phyloP scores from a whole-genome alignment of 1,140 invertebrate species.

The Cydia amplana region DNA sequence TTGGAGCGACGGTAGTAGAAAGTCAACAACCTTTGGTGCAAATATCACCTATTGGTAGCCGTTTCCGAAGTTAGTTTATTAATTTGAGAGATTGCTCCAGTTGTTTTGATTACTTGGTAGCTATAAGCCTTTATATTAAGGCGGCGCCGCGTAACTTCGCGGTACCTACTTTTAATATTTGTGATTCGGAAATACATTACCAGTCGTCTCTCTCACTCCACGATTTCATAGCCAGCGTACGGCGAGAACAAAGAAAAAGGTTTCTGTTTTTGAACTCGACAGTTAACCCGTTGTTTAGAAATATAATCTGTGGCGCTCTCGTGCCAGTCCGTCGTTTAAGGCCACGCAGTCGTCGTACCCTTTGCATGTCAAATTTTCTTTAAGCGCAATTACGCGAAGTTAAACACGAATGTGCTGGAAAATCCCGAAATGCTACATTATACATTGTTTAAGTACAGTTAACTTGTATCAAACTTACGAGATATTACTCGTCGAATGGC shows the following conservation, averaged over 20 bases:
- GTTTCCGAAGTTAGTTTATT: constrained; percentile 11
- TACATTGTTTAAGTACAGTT: neutral
- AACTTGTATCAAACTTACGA: neutral
- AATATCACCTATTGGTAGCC: constrained; percentile 3
- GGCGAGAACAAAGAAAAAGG: too few species aligned
- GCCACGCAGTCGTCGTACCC: neutral
- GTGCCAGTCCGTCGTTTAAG: neutral
- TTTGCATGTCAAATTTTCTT: constrained; percentile 14
- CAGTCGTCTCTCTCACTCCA: neutral
- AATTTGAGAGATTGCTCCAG: constrained; percentile 8
- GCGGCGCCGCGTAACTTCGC: neutral
- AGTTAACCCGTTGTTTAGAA: neutral
- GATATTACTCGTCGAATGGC: too few species aligned
- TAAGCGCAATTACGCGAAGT: neutral
- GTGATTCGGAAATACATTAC: neutral
- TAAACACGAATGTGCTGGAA: constrained; percentile 13
- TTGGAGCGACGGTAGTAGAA: neutral
- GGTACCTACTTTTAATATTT: neutral
- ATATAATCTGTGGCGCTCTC: neutral
- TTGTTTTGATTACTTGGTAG: constrained; percentile 21
- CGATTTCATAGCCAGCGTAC: too few species aligned
- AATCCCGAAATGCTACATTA: constrained; percentile 1
- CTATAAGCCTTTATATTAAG: neutral
- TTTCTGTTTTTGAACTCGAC: too few species aligned
- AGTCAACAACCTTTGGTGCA: constrained; percentile 7